Conservation (phyloP, 2,888 invertebrate genomes). For the Drosophila ezoana region DNA sequence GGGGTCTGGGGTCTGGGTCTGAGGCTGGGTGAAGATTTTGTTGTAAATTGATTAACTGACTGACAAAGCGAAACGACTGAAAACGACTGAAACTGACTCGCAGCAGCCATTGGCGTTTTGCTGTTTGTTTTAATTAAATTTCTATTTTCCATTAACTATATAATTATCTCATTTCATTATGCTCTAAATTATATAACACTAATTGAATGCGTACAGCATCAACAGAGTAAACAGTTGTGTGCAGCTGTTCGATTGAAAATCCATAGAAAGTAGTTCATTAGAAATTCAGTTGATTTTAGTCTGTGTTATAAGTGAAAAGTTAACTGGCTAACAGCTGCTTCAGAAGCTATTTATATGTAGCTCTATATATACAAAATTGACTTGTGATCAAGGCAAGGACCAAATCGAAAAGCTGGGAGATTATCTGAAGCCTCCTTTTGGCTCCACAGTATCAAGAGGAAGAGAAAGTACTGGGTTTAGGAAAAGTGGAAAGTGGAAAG, state of each 20-base stretch:
- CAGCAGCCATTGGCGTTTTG: slow-evolving; percentile 44
- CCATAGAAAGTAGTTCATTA: slow-evolving; percentile 2
- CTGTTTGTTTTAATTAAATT: slow-evolving; percentile 63
- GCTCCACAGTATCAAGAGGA: too few relatives aligned
- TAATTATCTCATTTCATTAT: slow-evolving; percentile 54
- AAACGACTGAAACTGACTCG: slow-evolving; percentile 42
- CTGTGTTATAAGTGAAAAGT: background rate
- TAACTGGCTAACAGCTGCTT: background rate
- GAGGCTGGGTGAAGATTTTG: slow-evolving; percentile 8
- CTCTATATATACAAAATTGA: too few relatives aligned
- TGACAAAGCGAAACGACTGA: slow-evolving; percentile 26
- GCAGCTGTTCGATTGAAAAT: slow-evolving; percentile 7
- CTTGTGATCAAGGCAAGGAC: too few relatives aligned
- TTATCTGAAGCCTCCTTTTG: too few relatives aligned
- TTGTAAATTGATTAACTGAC: slow-evolving; percentile 55
- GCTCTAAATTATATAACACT: slow-evolving; percentile 46
- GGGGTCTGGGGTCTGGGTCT: background rate
- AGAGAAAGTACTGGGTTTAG: too few relatives aligned
- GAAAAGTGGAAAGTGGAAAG: too few relatives aligned
- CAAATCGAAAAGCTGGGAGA: too few relatives aligned
- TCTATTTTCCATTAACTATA: slow-evolving; percentile 48
- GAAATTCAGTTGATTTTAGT: background rate
- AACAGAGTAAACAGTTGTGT: slow-evolving; percentile 21
- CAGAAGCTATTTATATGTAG: background rate
- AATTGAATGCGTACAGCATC: slow-evolving; percentile 33